Conservation (phyloP, 1,140 invertebrate genomes). For the Bombus terrestris region DNA sequence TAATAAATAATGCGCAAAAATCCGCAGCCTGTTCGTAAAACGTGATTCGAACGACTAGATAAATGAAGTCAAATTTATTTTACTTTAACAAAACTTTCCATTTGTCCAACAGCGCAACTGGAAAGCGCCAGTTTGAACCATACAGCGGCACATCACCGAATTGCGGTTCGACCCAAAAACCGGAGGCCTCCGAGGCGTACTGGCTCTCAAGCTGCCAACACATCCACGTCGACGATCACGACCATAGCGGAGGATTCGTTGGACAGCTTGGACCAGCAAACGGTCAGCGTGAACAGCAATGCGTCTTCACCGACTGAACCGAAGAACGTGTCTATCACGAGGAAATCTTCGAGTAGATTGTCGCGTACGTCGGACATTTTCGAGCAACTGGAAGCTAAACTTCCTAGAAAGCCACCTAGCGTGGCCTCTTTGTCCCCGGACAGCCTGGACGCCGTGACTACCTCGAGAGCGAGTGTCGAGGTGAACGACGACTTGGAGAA, state of each 20-base stretch:
- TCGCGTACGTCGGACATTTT: slow-evolving; percentile 78
- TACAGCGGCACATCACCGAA: slow-evolving; percentile 80
- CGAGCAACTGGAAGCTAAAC: slow-evolving; percentile 64
- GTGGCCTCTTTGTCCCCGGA: slow-evolving; percentile 77
- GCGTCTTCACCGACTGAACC: slow-evolving; percentile 48
- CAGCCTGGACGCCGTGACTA: slow-evolving; percentile 70
- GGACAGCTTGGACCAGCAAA: slow-evolving; percentile 72
- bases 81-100: neutral
- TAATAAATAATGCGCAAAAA: no score
- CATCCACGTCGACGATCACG: slow-evolving; percentile 65
- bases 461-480: slow-evolving; percentile 61
- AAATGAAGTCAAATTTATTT: neutral
- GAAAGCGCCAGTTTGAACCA: slow-evolving; percentile 76
- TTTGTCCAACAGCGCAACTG: slow-evolving; percentile 71
- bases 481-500: slow-evolving; percentile 56
- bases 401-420: slow-evolving; percentile 69
- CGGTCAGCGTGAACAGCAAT: slow-evolving; percentile 59
- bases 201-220: slow-evolving; percentile 51
- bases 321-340: slow-evolving; percentile 61
- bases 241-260: slow-evolving; percentile 73
- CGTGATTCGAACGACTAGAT: no score
- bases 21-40: no score
- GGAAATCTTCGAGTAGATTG: slow-evolving; percentile 78
- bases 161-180: slow-evolving; percentile 80
- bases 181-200: slow-evolving; percentile 77